Percentiles rank a stretch among this genome's conserved stretches.
Conservation (phyloP, 2,797 vertebrate genomes). For the Liasis olivaceus region DNA sequence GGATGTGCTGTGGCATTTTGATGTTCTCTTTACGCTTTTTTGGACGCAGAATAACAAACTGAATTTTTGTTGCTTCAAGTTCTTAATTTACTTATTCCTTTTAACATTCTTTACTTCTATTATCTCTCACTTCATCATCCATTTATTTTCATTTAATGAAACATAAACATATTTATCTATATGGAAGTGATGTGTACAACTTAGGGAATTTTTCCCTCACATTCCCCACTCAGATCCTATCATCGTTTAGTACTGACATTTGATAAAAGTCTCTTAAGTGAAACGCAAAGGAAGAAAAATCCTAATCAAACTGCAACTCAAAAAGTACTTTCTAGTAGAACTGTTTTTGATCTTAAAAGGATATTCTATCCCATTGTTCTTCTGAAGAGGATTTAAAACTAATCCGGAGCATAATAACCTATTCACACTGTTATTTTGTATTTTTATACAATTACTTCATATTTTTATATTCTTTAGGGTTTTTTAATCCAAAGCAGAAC, state of each 20-base stretch:
- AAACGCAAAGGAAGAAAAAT: constrained; percentile 30
- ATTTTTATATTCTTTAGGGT: neutral
- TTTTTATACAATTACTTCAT: constrained; percentile 3
- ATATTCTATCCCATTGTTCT: constrained; percentile 5
- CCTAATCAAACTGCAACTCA: constrained; percentile 54
- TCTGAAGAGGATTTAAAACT: constrained; percentile 47
- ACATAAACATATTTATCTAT: constrained; percentile 42
- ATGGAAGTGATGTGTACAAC: constrained; percentile 47
- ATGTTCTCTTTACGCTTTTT: constrained; percentile 63
- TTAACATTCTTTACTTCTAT: constrained; percentile 45
- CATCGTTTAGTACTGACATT: constrained; percentile 55
- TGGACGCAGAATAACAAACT: constrained; percentile 47
- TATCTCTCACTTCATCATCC: constrained; percentile 47
- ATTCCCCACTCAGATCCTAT: constrained; percentile 45
- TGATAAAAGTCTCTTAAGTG: constrained; percentile 33
- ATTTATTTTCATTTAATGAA: constrained; percentile 57
- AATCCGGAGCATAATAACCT: constrained; percentile 54
- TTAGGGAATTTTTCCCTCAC: constrained; percentile 43
- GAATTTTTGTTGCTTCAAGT: constrained; percentile 52
- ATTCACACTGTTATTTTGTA: constrained; percentile 52
- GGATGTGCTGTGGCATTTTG: constrained; percentile 63
- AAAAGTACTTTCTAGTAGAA: constrained; percentile 30
- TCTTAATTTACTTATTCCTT: constrained; percentile 52
- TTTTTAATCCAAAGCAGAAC: neutral
- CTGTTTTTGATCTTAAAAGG: constrained; percentile 51